These are phyloP conservation scores for Drosophila miranda DNA, from an alignment of 1,140 invertebrate genomes.

Conservation along the genomic window DNA sequence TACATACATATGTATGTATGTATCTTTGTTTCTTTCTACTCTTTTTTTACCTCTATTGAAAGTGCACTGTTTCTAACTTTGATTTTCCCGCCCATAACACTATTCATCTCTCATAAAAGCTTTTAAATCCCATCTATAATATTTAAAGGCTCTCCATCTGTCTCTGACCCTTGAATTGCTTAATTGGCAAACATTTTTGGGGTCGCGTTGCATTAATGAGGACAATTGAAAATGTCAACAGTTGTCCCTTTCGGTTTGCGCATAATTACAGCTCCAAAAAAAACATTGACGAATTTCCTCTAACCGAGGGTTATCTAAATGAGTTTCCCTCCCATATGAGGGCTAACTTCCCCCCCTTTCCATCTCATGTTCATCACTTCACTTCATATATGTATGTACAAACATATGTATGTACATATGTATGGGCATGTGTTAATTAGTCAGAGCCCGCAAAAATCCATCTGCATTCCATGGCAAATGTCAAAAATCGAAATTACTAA, in stretches of 20 bases:
- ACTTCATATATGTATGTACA: slow-evolving; percentile 40
- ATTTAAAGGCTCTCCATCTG: neutral
- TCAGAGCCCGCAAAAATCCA: slow-evolving; percentile 46
- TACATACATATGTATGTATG: no score
- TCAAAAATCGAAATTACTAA: slow-evolving; percentile 46
- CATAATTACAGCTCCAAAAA: slow-evolving; percentile 59
- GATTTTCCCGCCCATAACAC: no score
- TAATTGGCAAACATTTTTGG: slow-evolving; percentile 63
- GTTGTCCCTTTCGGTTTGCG: slow-evolving; percentile 55
- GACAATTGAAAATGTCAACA: slow-evolving; percentile 74
- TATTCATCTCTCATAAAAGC: no score
- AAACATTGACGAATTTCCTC: slow-evolving; percentile 14
- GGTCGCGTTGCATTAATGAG: slow-evolving; percentile 44
- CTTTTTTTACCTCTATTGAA: no score
- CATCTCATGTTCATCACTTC: slow-evolving; percentile 41
- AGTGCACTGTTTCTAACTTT: no score
- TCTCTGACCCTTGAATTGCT: slow-evolving; percentile 37
- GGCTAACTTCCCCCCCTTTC: slow-evolving; percentile 6
- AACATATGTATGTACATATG: no score
- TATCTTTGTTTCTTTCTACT: no score
- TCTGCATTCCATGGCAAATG: slow-evolving; percentile 33
- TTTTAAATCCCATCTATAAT: neutral
- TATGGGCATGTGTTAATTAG: slow-evolving; percentile 63
- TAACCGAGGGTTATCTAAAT: slow-evolving; percentile 39
- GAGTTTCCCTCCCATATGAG: slow-evolving; percentile 20